Evolutionary conservation across 1,140 invertebrate species (phyloP).

Genomic region (Pygmarrhopalites habei): DNA sequence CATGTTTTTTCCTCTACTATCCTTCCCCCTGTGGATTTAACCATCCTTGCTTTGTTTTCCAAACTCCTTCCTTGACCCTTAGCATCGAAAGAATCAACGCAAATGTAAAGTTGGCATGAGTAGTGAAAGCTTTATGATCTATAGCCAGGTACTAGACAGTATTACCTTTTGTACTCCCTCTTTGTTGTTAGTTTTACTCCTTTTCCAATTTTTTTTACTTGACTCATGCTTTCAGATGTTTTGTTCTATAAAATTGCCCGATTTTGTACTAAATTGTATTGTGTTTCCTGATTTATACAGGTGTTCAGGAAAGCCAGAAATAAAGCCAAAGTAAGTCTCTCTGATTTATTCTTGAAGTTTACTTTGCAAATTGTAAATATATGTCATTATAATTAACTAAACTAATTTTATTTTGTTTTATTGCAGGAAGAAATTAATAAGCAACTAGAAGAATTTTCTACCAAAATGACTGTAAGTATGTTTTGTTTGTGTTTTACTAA

Average conservation of each 20-base stretch:
- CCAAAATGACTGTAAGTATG: constrained; percentile 79
- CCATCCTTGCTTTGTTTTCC: no score
- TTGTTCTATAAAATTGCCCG: background rate
- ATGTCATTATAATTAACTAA: no score
- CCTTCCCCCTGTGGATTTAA: background rate
- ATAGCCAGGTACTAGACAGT: no score
- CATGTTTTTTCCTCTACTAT: background rate
- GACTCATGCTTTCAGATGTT: no score
- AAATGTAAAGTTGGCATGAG: background rate
- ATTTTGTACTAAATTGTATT: constrained; percentile 3
- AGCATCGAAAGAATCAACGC: background rate
- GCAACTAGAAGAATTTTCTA: constrained; percentile 81
- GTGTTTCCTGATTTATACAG: constrained; percentile 40
- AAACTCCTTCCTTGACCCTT: constrained; percentile 3
- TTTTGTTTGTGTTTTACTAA: no score
- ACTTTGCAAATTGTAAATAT: no score
- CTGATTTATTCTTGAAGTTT: no score
- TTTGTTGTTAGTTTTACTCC: constrained; percentile 8
- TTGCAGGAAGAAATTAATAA: constrained; percentile 78
- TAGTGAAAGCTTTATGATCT: no score
- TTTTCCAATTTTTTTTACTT: no score
- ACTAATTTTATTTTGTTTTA: no score
- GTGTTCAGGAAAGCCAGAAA: constrained; percentile 78
- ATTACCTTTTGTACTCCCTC: constrained; percentile 1
- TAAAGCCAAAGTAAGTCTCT: constrained; percentile 65